Percentiles rank a stretch among this genome's conserved stretches.
phyloP scores from a whole-genome alignment of 2,113 vertebrate species.

The Daubentonia madagascariensis region DNA sequence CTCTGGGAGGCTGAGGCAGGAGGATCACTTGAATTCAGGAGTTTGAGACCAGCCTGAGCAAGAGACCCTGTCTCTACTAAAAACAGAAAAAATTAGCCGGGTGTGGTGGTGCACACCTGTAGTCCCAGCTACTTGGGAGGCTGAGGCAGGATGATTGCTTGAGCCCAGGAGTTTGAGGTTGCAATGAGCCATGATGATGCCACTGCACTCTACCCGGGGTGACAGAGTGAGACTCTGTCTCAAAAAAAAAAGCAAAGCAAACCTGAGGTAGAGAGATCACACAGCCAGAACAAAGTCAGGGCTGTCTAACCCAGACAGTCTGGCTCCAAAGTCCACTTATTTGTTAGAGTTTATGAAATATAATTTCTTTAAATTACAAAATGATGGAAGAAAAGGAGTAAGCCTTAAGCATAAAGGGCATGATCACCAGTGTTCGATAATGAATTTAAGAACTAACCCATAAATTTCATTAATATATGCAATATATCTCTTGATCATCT shows the following conservation, averaged over 20 bases:
- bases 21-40: too few species aligned
- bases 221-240: too few species aligned
- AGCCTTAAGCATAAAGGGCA: neutral
- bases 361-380: slow-evolving; percentile 38
- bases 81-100: too few species aligned
- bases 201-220: too few species aligned
- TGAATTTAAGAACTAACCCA: neutral
- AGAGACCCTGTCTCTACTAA: too few species aligned
- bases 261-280: neutral
- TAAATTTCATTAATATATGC: neutral
- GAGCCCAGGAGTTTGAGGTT: too few species aligned
- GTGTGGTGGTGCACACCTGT: too few species aligned
- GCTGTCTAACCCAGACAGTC: neutral
- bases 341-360: neutral
- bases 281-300: neutral
- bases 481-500: neutral
- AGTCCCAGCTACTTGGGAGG: too few species aligned
- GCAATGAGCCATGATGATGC: too few species aligned
- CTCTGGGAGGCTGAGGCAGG: too few species aligned
- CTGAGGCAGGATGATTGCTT: too few species aligned
- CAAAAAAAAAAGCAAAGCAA: neutral
- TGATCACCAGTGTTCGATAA: neutral
- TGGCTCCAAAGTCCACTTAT: neutral
- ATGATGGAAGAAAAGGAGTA: neutral
- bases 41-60: too few species aligned